A percentile compares a stretch with the other conserved stretches of the same genome.
These are phyloP conservation scores for Epistrophe grossulariae DNA, from an alignment of 2,888 invertebrate species.

Conservation along the genomic window DNA sequence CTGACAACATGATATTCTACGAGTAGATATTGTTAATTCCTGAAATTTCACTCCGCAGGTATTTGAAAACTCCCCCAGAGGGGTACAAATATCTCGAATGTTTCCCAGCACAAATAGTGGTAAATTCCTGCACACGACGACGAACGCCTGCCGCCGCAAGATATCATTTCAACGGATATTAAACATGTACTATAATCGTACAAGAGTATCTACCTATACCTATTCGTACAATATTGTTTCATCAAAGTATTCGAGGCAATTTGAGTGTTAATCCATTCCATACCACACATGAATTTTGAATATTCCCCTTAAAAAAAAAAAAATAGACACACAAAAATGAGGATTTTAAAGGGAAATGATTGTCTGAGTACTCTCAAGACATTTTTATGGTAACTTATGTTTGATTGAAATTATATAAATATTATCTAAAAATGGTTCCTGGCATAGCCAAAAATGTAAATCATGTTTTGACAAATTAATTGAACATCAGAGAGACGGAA, in stretches of 20 bases:
- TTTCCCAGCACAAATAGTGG: slow-evolving; percentile 47
- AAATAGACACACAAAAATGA: not conserved
- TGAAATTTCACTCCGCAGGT: slow-evolving; percentile 8
- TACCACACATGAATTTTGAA: not conserved
- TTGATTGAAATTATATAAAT: not conserved
- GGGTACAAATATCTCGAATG: slow-evolving; percentile 49
- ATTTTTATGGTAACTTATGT: not conserved
- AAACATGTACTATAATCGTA: too few relatives aligned
- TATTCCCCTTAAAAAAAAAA: not conserved
- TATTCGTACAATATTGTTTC: not conserved
- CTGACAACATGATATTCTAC: not conserved
- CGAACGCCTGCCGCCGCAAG: not conserved
- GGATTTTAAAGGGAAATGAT: not conserved
- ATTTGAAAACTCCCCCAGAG: slow-evolving; percentile 9
- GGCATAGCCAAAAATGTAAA: not conserved
- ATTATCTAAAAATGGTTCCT: not conserved
- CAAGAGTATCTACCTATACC: too few relatives aligned
- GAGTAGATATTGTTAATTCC: slow-evolving; percentile 2
- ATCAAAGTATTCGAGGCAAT: not conserved
- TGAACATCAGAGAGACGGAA: not conserved
- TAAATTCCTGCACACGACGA: slow-evolving; percentile 52
- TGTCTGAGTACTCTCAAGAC: not conserved
- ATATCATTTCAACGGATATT: slow-evolving; percentile 14
- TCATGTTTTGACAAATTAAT: slow-evolving; percentile 22
- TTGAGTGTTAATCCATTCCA: slow-evolving; percentile 16